Evolutionary conservation across 2,113 vertebrate species (phyloP), one percentile per base, ranked within the genome.

Genomic region (Caloenas nicobarica): DNA sequence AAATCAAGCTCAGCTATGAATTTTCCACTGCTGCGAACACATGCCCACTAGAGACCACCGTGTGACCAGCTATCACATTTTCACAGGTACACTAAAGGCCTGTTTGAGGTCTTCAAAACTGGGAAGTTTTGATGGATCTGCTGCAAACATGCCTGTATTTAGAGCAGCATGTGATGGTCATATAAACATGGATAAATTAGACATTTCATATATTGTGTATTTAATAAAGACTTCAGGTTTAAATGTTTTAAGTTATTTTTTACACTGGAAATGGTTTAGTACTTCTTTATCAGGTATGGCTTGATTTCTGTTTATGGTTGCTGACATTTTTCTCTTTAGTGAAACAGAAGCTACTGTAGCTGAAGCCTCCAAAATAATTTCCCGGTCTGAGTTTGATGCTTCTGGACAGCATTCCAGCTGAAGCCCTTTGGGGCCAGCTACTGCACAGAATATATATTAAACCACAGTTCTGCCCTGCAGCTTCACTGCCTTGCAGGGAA

Each of bases 341-440:
- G 36, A 91, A 93, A 83, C 0, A 80, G n/a, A 89, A 92, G 29
- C 29, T 81, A 81, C 44, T 68, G 46, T 15, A 57, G 48, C 36
- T 60, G 68, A 95, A 88, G 34, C 50, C 65, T 79, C 40, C 7
- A 3, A 91, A 90, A 65, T 26, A 3, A 82, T 60, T 91, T 90
- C 23, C 66, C 9, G 5, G 9, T 57, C 40, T 53, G 86, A 81
- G 9, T 54, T 40, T 57, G 89, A 81, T 10, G 7, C 85, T 89
- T 92, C 87, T 79, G 58, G 73, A 88, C 65, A 84, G 77, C 16
- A 48, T 95, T 54, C 42, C 73, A 93, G 81, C 42, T 74, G 86
- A 95, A 64, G 26, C 2, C 7, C 73, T 89, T 51, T 57, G n/a
- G 18, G 54, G 68, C n/a, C 66, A 79, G 25, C 40, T 36, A 51